These are phyloP conservation scores for Diogma glabrata DNA, from an alignment of 2,888 invertebrate species.

Conservation along the genomic window DNA sequence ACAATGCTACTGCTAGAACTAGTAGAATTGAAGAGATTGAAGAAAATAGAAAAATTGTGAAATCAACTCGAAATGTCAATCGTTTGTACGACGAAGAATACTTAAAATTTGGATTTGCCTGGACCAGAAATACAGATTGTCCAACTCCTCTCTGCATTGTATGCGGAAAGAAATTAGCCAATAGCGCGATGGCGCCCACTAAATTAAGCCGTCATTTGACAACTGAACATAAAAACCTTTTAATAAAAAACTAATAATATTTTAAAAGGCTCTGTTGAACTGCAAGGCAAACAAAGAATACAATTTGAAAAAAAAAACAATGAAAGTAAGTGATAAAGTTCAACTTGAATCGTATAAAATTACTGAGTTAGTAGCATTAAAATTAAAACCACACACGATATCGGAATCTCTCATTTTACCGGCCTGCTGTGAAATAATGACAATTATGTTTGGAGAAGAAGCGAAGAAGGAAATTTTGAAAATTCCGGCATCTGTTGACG, in stretches of 20 bases:
- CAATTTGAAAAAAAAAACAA: too few species aligned
- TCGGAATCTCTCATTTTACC: not conserved
- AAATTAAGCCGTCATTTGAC: too few species aligned
- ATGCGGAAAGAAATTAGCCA: not conserved
- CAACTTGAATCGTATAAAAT: not conserved
- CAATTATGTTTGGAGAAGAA: not conserved
- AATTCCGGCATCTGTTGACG: too few species aligned
- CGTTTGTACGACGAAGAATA: too few species aligned
- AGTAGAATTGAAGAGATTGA: not conserved
- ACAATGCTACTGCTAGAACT: not conserved
- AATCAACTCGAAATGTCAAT: too few species aligned
- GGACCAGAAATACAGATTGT: not conserved
- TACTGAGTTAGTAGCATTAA: not conserved
- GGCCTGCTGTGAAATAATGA: not conserved
- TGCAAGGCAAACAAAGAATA: too few species aligned
- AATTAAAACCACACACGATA: not conserved
- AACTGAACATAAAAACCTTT: too few species aligned
- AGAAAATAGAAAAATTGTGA: not conserved
- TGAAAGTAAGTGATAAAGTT: too few species aligned
- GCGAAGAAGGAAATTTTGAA: not conserved
- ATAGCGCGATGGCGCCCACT: too few species aligned
- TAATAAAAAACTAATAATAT: too few species aligned
- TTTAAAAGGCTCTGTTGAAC: too few species aligned
- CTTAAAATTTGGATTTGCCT: too few species aligned
- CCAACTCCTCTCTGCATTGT: not conserved